Evolutionary conservation across 2,888 invertebrate genomes (phyloP).

Genomic region (Dicyrtoma fusca): DNA sequence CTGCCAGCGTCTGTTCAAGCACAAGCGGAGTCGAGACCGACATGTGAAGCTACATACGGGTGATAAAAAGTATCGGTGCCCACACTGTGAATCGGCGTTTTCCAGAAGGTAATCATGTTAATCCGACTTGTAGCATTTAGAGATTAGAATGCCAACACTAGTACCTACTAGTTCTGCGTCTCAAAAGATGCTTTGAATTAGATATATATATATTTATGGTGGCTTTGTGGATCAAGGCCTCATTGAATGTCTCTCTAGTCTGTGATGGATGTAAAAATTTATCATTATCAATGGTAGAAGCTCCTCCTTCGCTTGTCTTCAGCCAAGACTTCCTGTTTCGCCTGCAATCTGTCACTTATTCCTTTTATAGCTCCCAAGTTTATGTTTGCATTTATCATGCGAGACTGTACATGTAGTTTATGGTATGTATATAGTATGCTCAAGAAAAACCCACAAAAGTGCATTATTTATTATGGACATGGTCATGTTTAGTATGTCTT

Average conservation of each 20-base stretch:
- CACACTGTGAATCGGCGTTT: conserved; percentile 89
- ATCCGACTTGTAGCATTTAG: too few species aligned
- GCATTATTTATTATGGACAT: conserved; percentile 6
- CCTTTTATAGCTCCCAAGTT: background rate
- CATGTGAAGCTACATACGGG: conserved; percentile 93
- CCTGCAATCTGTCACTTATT: too few species aligned
- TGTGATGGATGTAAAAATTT: too few species aligned
- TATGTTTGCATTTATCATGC: conserved; percentile 2
- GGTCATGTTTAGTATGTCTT: conserved; percentile 1
- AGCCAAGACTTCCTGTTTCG: conserved; percentile 19
- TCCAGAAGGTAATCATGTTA: conserved; percentile 72
- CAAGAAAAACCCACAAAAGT: background rate
- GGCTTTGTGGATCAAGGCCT: too few species aligned
- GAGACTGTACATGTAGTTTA: background rate
- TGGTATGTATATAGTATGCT: background rate
- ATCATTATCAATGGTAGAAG: background rate
- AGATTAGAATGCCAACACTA: too few species aligned
- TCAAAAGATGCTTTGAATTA: too few species aligned
- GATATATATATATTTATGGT: too few species aligned
- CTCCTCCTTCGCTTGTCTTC: conserved; percentile 17
- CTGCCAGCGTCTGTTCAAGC: conserved; percentile 90
- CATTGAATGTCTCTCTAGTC: too few species aligned
- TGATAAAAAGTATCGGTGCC: conserved; percentile 86
- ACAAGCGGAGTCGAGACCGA: conserved; percentile 89
- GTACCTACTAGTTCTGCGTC: too few species aligned